Conservation (phyloP, 1,140 invertebrate species). For the Eriosoma lanigerum region DNA sequence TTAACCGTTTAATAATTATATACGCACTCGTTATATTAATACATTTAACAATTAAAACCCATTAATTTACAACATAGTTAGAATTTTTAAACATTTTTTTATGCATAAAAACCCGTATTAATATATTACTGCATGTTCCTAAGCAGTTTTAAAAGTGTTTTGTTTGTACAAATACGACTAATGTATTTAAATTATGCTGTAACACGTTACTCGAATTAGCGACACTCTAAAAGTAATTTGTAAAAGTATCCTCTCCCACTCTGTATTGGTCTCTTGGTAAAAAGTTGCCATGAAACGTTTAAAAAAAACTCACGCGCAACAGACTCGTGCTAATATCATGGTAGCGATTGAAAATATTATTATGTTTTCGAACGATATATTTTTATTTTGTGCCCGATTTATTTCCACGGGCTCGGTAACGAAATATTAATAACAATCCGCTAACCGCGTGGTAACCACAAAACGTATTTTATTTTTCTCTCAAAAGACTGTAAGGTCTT, state of each 20-base stretch:
- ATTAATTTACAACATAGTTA: too few species aligned
- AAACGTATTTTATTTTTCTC: neutral
- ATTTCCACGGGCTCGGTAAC: neutral
- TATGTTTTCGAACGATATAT: slow-evolving; percentile 5
- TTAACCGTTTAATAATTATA: too few species aligned
- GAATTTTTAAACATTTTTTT: too few species aligned
- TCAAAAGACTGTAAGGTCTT: too few species aligned
- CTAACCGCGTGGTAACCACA: neutral
- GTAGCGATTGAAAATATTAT: neutral
- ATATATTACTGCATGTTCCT: too few species aligned
- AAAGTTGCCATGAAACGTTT: neutral
- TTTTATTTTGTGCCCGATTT: neutral
- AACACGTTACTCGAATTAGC: slow-evolving; percentile 29
- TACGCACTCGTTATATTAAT: too few species aligned
- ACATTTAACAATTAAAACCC: too few species aligned
- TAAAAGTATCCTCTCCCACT: neutral
- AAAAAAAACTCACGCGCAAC: slow-evolving; percentile 12
- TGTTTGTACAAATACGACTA: neutral
- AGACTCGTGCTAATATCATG: neutral
- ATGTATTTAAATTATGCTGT: slow-evolving; percentile 31
- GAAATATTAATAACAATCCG: neutral
- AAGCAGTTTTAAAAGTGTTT: neutral
- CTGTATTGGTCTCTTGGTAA: neutral
- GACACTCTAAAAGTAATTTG: slow-evolving; percentile 40
- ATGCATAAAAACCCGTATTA: too few species aligned